Base-by-base conservation (phyloP, 1,140 invertebrate species). In the Cotesia vestalis region DNA sequence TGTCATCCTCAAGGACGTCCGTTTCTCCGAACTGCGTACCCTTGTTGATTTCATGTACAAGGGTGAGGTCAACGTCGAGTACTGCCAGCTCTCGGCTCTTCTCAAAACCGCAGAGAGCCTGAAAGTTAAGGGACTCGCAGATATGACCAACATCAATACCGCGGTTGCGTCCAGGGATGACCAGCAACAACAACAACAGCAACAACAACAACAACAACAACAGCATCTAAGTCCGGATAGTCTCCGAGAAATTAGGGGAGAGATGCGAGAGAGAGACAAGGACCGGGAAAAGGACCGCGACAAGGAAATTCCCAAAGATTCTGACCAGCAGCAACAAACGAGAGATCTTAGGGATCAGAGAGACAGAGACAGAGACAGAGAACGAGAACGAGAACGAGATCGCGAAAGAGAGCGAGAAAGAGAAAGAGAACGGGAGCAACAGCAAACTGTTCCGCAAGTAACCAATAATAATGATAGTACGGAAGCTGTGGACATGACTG, bases 1-100 rank as follows among this genome's bases (percentile, higher is more conserved):
- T 83, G 94, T 97, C 83, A 96, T 97, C 82, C 90, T 97, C 75
- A 95, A 96, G 87, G 95, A 96, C 92, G 95, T 96, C 80, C 91
- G 93, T 81, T 95, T 95, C 87, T 89, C 92, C 78, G 95, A 96
- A 88, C 90, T 97, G 84, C 91, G 94, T 84, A 95, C 94, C 77
- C 91, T 97, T 82, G 92, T 97, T 83, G 94, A 96, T 89, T 97
- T 96, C 91, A 98, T 97, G 95, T 97, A 97, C 91, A 94, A 95
- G 86, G 95, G 95, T 78, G 95, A 97, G 87, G 95, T 97, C 76
- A 96, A 95, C 91, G 94, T 97, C 77, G 94, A 96, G 86, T 95
- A 96, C 85, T 95, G 94, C 87, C 94, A 96, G 88, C 89, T 97
- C 80, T 94, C 94, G 79, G 93, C 94, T 76, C 90, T 97, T 78